Percentiles rank a stretch among this genome's conserved stretches.
These are phyloP conservation scores for Pristionchus japonicus DNA, from an alignment of 2,888 invertebrate species.

Conservation along the genomic window DNA sequence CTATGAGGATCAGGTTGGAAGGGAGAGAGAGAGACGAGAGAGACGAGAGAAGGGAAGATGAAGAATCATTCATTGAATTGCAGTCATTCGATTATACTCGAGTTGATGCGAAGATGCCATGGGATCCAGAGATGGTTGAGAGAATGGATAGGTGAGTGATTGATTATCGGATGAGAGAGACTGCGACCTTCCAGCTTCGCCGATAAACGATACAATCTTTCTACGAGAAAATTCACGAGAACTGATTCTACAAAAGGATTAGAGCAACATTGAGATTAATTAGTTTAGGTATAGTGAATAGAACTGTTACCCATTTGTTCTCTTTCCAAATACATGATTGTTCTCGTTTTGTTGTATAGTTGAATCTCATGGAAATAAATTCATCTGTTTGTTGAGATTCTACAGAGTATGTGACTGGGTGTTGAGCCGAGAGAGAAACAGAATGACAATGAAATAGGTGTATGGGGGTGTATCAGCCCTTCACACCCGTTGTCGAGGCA, in stretches of 20 bases:
- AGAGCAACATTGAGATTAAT: background rate
- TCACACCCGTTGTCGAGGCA: background rate
- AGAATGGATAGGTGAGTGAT: constrained; percentile 68
- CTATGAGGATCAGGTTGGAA: constrained; percentile 68
- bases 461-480: no score
- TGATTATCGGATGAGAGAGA: background rate
- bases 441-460: no score
- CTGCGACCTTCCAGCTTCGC: constrained; percentile 55
- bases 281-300: background rate
- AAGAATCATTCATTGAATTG: constrained; percentile 23
- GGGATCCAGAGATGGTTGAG: constrained; percentile 72
- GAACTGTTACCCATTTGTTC: background rate
- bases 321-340: background rate
- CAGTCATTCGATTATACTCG: constrained; percentile 60
- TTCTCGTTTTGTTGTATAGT: background rate
- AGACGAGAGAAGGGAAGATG: background rate
- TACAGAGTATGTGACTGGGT: no score
- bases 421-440: no score
- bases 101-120: constrained; percentile 70
- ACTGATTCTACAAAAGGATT: constrained; percentile 47
- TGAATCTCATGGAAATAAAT: no score
- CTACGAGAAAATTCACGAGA: constrained; percentile 59
- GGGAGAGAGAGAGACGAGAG: no score
- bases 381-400: no score
- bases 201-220: constrained; percentile 66